phyloP scores from a whole-genome alignment of 2,113 vertebrate genomes.

The Coptodon bakossiorum region DNA sequence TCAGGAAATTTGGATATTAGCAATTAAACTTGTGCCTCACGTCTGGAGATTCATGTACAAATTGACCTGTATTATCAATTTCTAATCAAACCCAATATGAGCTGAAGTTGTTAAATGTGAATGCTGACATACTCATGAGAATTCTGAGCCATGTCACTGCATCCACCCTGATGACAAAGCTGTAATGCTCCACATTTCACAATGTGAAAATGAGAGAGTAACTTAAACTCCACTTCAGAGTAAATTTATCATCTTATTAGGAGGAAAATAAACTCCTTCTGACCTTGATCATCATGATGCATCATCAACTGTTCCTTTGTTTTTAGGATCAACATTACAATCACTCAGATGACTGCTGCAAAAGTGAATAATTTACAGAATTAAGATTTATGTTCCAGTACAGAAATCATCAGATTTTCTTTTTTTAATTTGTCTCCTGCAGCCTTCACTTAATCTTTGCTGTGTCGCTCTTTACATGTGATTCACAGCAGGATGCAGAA shows the following conservation, averaged over 20 bases:
- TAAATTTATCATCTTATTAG: neutral
- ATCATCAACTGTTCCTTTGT: neutral
- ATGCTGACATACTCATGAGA: neutral
- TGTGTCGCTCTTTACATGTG: neutral
- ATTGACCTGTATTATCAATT: accelerated
- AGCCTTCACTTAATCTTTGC: neutral
- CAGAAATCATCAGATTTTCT: accelerated
- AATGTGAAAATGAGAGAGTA: neutral
- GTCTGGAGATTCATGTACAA: neutral
- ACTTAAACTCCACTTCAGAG: neutral
- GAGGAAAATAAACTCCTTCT: neutral
- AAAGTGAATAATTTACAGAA: neutral
- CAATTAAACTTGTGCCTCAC: neutral
- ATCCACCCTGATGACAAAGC: neutral
- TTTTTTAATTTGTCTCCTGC: neutral
- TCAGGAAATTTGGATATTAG: neutral
- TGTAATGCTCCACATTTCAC: neutral
- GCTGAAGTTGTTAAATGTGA: neutral
- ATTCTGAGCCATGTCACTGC: neutral
- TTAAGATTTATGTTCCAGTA: neutral
- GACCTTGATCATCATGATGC: neutral
- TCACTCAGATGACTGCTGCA: neutral
- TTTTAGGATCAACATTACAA: neutral
- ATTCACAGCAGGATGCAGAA: neutral
- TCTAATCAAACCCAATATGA: accelerated